Conservation (phyloP, 1,140 invertebrate genomes). For the Littorina saxatilis region DNA sequence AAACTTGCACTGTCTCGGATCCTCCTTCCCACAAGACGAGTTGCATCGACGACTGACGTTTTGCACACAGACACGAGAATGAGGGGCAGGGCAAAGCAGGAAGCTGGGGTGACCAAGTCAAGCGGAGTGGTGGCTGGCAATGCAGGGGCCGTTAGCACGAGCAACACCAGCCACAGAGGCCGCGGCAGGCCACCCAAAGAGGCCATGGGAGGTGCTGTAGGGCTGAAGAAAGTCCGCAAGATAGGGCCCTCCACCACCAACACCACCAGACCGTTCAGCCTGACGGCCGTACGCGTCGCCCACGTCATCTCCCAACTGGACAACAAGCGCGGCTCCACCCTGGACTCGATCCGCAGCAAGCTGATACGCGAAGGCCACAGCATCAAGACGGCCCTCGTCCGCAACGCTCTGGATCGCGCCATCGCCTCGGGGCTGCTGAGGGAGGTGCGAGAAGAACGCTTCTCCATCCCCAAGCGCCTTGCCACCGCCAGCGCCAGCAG, state of each 20-base stretch:
- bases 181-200: not conserved
- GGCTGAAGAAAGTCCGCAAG: not conserved
- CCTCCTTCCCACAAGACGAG: too few relatives aligned
- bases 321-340: constrained; percentile 17
- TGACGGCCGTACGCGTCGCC: constrained; percentile 7
- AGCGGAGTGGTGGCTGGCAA: too few relatives aligned
- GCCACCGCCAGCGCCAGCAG: not conserved
- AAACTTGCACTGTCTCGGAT: too few relatives aligned
- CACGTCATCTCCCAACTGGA: constrained; percentile 12
- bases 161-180: not conserved
- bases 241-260: not conserved
- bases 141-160: not conserved
- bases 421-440: not conserved
- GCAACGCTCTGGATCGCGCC: not conserved
- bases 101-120: not conserved
- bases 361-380: not conserved
- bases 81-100: not conserved
- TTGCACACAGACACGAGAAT: not conserved
- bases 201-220: not conserved
- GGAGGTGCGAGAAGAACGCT: constrained; percentile 8
- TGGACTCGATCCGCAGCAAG: constrained; percentile 22
- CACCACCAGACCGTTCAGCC: not conserved
- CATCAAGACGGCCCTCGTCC: not conserved
- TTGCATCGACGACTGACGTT: not conserved
- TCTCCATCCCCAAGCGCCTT: not conserved